Base-by-base conservation (phyloP, 2,888 invertebrate species). In the Drosophila colorata region DNA sequence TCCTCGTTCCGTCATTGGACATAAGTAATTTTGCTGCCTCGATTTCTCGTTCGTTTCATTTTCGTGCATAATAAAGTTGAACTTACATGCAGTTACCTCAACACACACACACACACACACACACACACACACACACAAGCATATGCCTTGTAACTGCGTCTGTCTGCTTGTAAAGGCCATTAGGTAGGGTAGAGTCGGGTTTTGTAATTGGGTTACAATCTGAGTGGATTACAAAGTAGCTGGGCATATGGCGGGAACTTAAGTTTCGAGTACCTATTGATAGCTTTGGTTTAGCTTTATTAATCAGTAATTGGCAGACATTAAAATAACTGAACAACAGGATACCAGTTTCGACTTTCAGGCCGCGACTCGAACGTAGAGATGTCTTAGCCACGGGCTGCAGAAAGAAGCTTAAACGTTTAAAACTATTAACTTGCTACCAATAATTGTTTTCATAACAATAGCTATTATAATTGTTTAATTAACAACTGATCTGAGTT, bases 31-130 rank as follows among this genome's bases (percentile, higher is more conserved):
- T 81, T 72, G 65, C 59, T 70, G 83, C 64, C 70, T 78, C 68
- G 61, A 66, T 68, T 74, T 80, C 72, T 73, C 56, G 83, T 69
- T 82, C 69, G 75, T 68, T 84, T 80, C 63, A 74, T 78, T 77
- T 85, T 80, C 73, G 81, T 88, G 80, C 80, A 88, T 81, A 88
- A 90, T 87, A 84, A 88, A 80, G 72, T 77, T 74, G 63, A 75
- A 55, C 72, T 76, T 74, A 78, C 77, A 80, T 86, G 73, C 69
- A 70, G 65, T 48, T 57, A 44, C 28, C 55, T 51, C 31, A 46
- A 56, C 31, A 43, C 40, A 59, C 11, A 13, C 44, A 40, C 40
- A 23, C 5, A 11, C 33, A 51, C 11, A 28, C 14, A 28, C 41
- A 23, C 8, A 41, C 28, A 59, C 14, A 25, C 33, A 31, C 38